These are phyloP conservation scores for Galerucella nymphaeae DNA, from an alignment of 2,888 invertebrate genomes.

Conservation along the genomic window DNA sequence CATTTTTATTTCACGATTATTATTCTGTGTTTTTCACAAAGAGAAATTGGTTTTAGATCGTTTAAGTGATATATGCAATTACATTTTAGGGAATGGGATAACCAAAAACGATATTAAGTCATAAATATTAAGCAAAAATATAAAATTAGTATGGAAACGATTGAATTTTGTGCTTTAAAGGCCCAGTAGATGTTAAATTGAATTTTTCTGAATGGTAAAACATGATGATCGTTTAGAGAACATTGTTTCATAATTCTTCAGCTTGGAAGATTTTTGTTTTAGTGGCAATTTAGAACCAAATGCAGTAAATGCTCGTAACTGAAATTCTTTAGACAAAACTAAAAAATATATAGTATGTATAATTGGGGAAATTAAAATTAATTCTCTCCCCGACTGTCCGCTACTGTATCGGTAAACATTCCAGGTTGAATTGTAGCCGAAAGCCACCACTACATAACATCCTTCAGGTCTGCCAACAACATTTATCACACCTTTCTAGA, in stretches of 20 bases:
- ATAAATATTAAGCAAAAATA: not conserved
- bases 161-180: not conserved
- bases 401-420: conserved; percentile 19
- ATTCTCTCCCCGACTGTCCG: not conserved
- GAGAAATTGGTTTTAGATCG: conserved; percentile 13
- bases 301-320: too few relatives aligned
- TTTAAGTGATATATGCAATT: conserved; percentile 8
- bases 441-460: conserved; percentile 54
- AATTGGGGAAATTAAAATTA: too few relatives aligned
- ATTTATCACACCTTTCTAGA: conserved; percentile 54
- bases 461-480: conserved; percentile 56
- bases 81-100: conserved; percentile 1
- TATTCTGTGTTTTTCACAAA: conserved; percentile 21
- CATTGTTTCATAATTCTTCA: too few relatives aligned
- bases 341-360: too few relatives aligned
- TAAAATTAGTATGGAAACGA: not conserved
- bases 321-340: too few relatives aligned
- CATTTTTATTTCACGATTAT: conserved; percentile 38
- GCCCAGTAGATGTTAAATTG: too few relatives aligned
- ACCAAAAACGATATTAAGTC: not conserved
- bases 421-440: conserved; percentile 39
- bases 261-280: too few relatives aligned
- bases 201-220: not conserved
- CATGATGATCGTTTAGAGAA: not conserved
- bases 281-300: too few relatives aligned